Evolutionary conservation across 1,140 invertebrate genomes (phyloP).

Genomic region (Tetramorium parvispinum): DNA sequence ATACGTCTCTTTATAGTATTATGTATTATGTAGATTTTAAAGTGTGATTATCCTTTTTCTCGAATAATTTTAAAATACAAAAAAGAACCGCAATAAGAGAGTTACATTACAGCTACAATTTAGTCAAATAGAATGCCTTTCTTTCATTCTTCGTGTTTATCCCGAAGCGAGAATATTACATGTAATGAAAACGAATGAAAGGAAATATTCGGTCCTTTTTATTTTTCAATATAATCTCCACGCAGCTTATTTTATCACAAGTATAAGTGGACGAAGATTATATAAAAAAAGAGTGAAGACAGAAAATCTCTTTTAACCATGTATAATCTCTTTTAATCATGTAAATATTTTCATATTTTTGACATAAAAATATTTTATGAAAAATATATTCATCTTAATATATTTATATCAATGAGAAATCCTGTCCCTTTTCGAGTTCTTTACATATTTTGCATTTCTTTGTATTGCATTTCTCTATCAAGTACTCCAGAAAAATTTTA

Average conservation of each 20-base stretch:
- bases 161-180: slow-evolving; percentile 21
- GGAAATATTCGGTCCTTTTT: neutral
- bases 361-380: neutral
- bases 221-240: slow-evolving; percentile 40
- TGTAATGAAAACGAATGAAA: slow-evolving; percentile 46
- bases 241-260: neutral
- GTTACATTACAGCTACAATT: slow-evolving; percentile 9
- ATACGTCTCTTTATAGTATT: neutral
- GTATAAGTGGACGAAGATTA: slow-evolving; percentile 23
- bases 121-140: slow-evolving; percentile 32
- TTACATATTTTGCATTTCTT: neutral
- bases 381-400: slow-evolving; percentile 1
- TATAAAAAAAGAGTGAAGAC: slow-evolving; percentile 1
- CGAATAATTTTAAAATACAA: neutral
- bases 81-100: neutral
- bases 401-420: no score
- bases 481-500: neutral
- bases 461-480: neutral
- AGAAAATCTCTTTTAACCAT: neutral
- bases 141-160: slow-evolving; percentile 27
- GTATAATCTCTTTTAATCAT: slow-evolving; percentile 17
- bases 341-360: slow-evolving; percentile 24
- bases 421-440: neutral
- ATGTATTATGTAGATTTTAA: neutral
- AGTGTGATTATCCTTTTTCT: neutral